These are phyloP conservation scores for Smutsia temminckii DNA, from an alignment of 2,797 vertebrate genomes.

Conservation along the genomic window DNA sequence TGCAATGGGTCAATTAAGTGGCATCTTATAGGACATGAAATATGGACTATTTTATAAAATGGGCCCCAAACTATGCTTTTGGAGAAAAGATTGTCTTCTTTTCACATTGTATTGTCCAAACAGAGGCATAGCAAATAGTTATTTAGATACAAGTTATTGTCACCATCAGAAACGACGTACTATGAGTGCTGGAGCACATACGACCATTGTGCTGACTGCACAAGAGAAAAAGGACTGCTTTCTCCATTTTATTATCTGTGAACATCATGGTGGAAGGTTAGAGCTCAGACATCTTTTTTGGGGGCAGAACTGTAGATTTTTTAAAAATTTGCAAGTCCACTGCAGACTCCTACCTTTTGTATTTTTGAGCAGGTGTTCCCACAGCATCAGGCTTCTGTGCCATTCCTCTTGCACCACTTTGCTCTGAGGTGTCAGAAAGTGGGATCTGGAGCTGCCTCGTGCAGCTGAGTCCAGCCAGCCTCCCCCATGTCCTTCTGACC, in stretches of 20 bases:
- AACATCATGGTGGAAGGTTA: neutral
- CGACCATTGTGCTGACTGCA: neutral
- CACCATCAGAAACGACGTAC: neutral
- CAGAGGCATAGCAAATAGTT: neutral
- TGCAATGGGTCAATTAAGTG: neutral
- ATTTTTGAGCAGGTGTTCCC: neutral
- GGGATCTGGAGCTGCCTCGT: neutral
- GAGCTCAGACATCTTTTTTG: neutral
- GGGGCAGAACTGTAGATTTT: neutral
- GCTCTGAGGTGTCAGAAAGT: neutral
- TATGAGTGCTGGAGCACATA: neutral
- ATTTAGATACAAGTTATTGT: neutral
- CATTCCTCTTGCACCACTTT: neutral
- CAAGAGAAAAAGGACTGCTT: neutral
- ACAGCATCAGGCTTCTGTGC: neutral
- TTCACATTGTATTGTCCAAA: neutral
- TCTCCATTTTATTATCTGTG: neutral
- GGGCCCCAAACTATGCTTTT: neutral
- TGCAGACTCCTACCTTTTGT: neutral
- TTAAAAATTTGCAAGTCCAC: neutral
- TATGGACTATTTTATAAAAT: conserved; percentile 28
- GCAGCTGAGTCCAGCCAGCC: neutral
- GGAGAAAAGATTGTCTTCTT: neutral
- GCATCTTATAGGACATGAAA: neutral
- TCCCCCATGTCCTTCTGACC: neutral